Evolutionary conservation across 2,113 vertebrate genomes (phyloP).

Genomic region (Forbesichthys agassizii): DNA sequence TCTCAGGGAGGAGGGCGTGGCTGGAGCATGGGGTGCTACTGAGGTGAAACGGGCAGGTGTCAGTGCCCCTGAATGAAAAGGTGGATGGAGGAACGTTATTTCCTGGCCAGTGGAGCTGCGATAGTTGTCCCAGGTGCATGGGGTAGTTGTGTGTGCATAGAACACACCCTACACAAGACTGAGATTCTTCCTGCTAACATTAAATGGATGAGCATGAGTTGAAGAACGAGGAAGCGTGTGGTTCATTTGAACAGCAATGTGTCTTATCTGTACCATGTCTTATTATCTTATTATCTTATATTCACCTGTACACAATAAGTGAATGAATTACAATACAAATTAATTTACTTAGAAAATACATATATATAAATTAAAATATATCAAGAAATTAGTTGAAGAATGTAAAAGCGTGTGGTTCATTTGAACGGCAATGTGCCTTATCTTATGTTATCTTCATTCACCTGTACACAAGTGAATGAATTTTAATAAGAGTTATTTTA

Average conservation of each 20-base stretch:
- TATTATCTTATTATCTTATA: too few relatives aligned
- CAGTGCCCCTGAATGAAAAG: conserved; percentile 63
- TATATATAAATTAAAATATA: too few relatives aligned
- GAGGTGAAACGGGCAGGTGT: conserved; percentile 63
- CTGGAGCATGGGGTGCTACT: conserved; percentile 49
- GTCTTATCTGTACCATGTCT: too few relatives aligned
- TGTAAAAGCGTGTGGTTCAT: background rate
- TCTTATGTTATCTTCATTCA: too few relatives aligned
- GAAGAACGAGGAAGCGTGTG: background rate
- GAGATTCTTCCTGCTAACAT: background rate
- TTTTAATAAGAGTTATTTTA: too few relatives aligned
- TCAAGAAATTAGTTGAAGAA: background rate
- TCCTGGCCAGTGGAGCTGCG: conserved; percentile 58
- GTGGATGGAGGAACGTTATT: conserved; percentile 37
- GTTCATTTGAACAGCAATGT: background rate
- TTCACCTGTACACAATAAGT: too few relatives aligned
- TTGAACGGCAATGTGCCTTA: too few relatives aligned
- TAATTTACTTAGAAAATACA: too few relatives aligned
- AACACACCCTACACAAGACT: background rate
- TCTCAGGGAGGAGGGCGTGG: conserved; percentile 34
- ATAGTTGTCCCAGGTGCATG: conserved; percentile 65
- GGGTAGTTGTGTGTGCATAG: conserved; percentile 60
- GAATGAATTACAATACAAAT: too few relatives aligned
- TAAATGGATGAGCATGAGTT: background rate
- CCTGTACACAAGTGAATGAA: too few relatives aligned